A percentile compares a stretch with the other conserved stretches of the same genome.
phyloP scores from a whole-genome alignment of 2,113 vertebrate genomes.

The Marmota monax region DNA sequence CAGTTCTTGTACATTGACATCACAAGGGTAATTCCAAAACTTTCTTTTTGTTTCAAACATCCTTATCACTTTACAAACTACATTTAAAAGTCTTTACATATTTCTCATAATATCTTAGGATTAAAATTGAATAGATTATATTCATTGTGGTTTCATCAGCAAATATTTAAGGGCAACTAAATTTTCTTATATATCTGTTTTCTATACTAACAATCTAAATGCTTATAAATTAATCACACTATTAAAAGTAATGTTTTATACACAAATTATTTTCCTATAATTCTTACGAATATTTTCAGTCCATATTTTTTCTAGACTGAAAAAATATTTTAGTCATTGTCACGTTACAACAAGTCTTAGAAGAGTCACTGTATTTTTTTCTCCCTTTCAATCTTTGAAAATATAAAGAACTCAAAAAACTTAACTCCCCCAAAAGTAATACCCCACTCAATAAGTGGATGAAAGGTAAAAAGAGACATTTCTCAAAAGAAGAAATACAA shows the following conservation, averaged over 20 bases:
- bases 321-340: not conserved
- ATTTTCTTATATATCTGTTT: not conserved
- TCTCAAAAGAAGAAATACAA: no score
- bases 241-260: not conserved
- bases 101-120: not conserved
- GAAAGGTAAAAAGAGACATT: no score
- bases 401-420: no score
- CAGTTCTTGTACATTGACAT: not conserved
- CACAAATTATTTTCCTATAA: not conserved
- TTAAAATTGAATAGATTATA: not conserved
- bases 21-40: not conserved
- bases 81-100: not conserved
- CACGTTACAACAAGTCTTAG: not conserved
- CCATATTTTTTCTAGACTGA: not conserved
- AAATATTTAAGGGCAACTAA: not conserved
- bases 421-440: no score
- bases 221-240: not conserved
- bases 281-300: not conserved
- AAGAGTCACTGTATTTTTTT: not conserved
- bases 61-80: not conserved
- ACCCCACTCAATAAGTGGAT: no score
- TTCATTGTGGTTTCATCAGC: not conserved
- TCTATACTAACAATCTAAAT: not conserved
- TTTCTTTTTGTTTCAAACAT: not conserved
- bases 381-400: no score